Percentiles rank a stretch among this genome's conserved stretches.
These are phyloP conservation scores for Etheostoma cragini DNA, from an alignment of 2,113 vertebrate species.

Conservation along the genomic window DNA sequence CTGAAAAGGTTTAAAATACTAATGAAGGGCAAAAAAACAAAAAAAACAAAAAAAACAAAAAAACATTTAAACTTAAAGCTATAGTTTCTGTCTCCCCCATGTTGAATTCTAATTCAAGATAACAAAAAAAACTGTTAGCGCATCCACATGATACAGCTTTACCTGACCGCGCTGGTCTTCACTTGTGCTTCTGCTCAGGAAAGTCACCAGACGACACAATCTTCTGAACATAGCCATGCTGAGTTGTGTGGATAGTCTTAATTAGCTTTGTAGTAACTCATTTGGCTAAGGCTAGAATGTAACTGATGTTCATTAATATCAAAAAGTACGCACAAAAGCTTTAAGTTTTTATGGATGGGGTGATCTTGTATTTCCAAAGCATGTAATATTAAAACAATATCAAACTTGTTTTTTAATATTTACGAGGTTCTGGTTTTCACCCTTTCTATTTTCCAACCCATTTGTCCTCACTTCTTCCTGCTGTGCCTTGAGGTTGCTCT, in stretches of 20 bases:
- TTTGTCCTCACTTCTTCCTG: constrained; percentile 90
- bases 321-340: neutral
- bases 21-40: neutral
- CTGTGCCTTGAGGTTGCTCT: constrained; percentile 82
- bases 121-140: too few species aligned
- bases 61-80: neutral
- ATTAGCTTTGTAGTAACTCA: too few species aligned
- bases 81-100: too few species aligned
- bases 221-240: too few species aligned
- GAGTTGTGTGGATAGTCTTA: too few species aligned
- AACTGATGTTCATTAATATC: too few species aligned
- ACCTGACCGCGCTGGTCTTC: too few species aligned
- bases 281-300: too few species aligned
- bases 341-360: neutral
- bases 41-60: neutral
- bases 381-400: neutral
- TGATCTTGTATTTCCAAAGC: neutral
- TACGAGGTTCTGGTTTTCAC: neutral
- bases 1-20: neutral
- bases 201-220: too few species aligned
- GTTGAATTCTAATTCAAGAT: too few species aligned
- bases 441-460: neutral
- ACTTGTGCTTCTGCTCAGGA: too few species aligned
- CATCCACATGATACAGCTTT: too few species aligned
- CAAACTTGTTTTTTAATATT: neutral